phyloP scores from a whole-genome alignment of 2,797 vertebrate genomes.

The Acanthurus tractus region DNA sequence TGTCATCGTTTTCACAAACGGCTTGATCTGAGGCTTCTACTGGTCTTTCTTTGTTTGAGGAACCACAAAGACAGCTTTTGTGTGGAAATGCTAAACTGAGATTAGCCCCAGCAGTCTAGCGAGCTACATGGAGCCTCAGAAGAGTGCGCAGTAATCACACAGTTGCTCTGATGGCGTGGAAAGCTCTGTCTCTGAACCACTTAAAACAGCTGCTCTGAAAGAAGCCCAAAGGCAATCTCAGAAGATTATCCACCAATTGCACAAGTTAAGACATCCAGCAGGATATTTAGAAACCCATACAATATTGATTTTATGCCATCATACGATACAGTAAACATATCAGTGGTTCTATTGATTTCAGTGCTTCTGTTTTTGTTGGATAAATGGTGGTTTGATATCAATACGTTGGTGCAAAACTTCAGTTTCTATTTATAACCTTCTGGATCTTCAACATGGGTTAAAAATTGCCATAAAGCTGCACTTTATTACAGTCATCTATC shows the following conservation, averaged over 20 bases:
- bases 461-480: conserved; percentile 40
- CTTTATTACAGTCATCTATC: conserved; percentile 69
- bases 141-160: conserved; percentile 54
- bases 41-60: conserved; percentile 67
- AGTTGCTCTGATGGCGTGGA: conserved; percentile 50
- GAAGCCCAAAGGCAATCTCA: conserved; percentile 61
- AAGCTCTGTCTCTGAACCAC: conserved; percentile 57
- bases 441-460: conserved; percentile 21
- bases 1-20: conserved; percentile 64
- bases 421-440: conserved; percentile 36
- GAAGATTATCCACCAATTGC: conserved; percentile 72
- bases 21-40: conserved; percentile 60
- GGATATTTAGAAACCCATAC: conserved; percentile 58
- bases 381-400: conserved; percentile 51
- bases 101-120: conserved; percentile 72
- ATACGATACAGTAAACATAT: conserved; percentile 49
- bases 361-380: conserved; percentile 34
- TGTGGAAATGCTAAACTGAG: conserved; percentile 84
- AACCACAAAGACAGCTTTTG: conserved; percentile 77
- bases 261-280: conserved; percentile 58
- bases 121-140: conserved; percentile 60
- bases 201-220: conserved; percentile 55
- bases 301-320: conserved; percentile 66
- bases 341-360: conserved; percentile 54
- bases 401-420: conserved; percentile 35